phyloP scores from a whole-genome alignment of 2,113 vertebrate genomes.

The Oceanodroma tethys region DNA sequence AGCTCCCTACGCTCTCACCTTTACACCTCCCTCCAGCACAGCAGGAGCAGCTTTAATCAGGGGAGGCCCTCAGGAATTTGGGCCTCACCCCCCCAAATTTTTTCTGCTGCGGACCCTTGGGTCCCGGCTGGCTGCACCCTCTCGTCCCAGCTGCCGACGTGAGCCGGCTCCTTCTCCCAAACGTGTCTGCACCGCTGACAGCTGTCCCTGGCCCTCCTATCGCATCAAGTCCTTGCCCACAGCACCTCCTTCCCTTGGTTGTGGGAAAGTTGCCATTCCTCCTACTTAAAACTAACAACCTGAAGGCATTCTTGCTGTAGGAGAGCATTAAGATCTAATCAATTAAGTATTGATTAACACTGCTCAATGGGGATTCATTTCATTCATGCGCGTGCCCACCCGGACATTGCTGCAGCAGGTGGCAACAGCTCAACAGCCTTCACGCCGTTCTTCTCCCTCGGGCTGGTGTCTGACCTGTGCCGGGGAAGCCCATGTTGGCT shows the following conservation, averaged over 20 bases:
- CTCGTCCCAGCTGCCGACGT: background rate
- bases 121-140: background rate
- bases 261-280: background rate
- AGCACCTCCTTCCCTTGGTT: background rate
- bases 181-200: fast-evolving
- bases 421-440: background rate
- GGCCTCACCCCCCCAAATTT: background rate
- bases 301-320: background rate
- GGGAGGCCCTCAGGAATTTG: background rate
- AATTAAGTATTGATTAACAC: background rate
- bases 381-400: background rate
- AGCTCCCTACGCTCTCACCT: background rate
- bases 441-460: fast-evolving
- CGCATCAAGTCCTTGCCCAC: background rate
- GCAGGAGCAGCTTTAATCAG: background rate
- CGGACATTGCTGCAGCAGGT: fast-evolving
- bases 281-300: background rate
- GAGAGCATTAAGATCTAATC: background rate
- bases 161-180: background rate
- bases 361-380: background rate
- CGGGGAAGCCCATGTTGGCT: fast-evolving
- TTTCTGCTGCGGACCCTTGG: fast-evolving
- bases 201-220: background rate
- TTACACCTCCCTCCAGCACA: background rate
- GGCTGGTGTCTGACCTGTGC: background rate